Evolutionary conservation across 2,113 vertebrate genomes (phyloP), one percentile per base, ranked within the genome.

Genomic region (Charina bottae): DNA sequence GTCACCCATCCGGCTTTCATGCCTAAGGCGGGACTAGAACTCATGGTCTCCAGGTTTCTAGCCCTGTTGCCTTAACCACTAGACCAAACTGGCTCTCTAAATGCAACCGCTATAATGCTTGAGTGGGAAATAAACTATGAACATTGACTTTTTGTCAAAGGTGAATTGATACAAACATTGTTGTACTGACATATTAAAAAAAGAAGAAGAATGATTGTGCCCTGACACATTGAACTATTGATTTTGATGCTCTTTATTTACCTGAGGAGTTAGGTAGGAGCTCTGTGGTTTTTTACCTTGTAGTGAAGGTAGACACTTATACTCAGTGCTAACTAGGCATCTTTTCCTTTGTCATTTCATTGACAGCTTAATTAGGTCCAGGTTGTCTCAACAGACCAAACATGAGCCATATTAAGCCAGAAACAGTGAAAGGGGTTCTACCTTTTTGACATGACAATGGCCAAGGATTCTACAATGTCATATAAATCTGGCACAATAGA

Each of bases 91-190:
- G n/a, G 92, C 6, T 62, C 83, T 94, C 72, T 92, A 95, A 96
- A 93, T 85, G 26, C 33, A 95, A 90, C 89, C 91, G 89, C 24
- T 95, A 92, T 92, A 96, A 96, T 93, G 89, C 89, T 7, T 92
- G 91, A 94, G 90, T 91, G 87, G 64, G 1, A 95, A 90, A 55
- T 96, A 95, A 96, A 95, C 93, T 46, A 85, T 62, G 54, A 94
- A 89, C 59, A 90, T 3, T 94, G 87, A 49, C 87, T 92, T 96
- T n/a, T 49, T 96, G 83, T 83, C 60, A 96, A 84, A 92, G 90
- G 62, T 93, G 87, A 94, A 92, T 62, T 92, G 94, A 94, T 95
- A 94, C 96, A 95, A 95, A 93, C 53, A 68, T 68, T 85, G 8
- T 58, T 94, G 37, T 88, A 93, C 2, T 87, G 89, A 2, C 53